phyloP scores from a whole-genome alignment of 2,888 invertebrate genomes.

The Andrena trimmerana region DNA sequence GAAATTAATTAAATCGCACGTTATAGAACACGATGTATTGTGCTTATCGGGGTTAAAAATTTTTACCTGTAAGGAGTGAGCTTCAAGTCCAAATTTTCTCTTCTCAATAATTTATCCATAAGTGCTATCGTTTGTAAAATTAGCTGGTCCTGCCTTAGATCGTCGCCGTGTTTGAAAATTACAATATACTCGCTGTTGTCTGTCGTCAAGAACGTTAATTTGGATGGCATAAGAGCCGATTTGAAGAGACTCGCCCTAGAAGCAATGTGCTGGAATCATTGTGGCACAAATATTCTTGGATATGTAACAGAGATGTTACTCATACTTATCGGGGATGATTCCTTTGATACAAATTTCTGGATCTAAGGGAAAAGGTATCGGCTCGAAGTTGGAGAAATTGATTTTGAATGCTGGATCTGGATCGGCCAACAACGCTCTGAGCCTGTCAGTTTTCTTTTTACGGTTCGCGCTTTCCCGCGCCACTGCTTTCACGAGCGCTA shows the following conservation, averaged over 20 bases:
- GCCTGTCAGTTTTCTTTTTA: slow-evolving; percentile 95
- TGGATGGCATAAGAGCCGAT: slow-evolving; percentile 97
- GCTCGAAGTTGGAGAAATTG: slow-evolving; percentile 96
- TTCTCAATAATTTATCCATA: slow-evolving; percentile 97
- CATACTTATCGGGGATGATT: slow-evolving; percentile 92
- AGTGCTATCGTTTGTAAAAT: slow-evolving; percentile 99
- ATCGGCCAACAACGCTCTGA: slow-evolving; percentile 94
- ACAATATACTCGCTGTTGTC: slow-evolving; percentile 95
- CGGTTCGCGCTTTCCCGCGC: slow-evolving; percentile 96
- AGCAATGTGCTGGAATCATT: slow-evolving; percentile 29
- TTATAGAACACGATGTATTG: not conserved
- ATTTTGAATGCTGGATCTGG: slow-evolving; percentile 92
- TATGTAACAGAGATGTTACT: slow-evolving; percentile 10
- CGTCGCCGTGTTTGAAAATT: slow-evolving; percentile 99
- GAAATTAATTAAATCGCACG: slow-evolving; percentile 24
- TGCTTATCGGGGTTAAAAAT: not conserved
- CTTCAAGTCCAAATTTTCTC: slow-evolving; percentile 98
- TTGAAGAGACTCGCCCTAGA: slow-evolving; percentile 94
- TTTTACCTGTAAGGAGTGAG: slow-evolving; percentile 93
- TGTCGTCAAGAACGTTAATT: slow-evolving; percentile 94
- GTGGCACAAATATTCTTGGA: slow-evolving; percentile 12
- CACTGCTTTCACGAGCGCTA: slow-evolving; percentile 94
- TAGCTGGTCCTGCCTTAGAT: slow-evolving; percentile 98
- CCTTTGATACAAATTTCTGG: slow-evolving; percentile 95
- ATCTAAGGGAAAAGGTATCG: slow-evolving; percentile 97